Evolutionary conservation across 2,113 vertebrate species (phyloP).

Genomic region (Pachycephala philippinensis): DNA sequence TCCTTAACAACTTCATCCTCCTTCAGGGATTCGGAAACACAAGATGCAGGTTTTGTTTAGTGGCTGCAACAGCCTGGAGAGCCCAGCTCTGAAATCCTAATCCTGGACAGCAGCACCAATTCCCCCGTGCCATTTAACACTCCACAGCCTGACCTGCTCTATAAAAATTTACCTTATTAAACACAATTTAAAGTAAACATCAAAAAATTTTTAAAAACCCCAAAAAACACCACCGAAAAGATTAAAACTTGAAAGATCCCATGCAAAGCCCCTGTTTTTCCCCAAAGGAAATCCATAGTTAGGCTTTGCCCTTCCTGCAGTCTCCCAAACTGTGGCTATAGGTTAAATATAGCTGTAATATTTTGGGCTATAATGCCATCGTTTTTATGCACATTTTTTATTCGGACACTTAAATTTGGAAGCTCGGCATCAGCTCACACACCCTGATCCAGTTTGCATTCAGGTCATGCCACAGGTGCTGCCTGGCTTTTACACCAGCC

Average conservation of each 20-base stretch:
- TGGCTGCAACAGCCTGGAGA: not conserved
- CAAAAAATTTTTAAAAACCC: not conserved
- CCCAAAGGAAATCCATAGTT: not conserved
- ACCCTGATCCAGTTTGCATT: not conserved
- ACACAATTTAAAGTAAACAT: not conserved
- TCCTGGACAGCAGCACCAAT: not conserved
- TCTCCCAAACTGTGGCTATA: not conserved
- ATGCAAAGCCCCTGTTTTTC: not conserved
- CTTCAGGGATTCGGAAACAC: rapidly evolving
- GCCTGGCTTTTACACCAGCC: not conserved
- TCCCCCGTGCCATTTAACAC: not conserved
- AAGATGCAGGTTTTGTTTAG: not conserved
- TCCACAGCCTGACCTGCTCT: not conserved
- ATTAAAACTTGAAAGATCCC: not conserved
- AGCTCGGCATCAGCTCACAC: not conserved
- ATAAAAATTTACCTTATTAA: not conserved
- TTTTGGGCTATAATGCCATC: not conserved
- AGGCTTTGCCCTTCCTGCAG: not conserved
- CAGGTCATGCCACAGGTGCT: not conserved
- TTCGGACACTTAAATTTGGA: not conserved
- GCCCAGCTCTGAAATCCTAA: not conserved
- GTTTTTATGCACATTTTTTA: not conserved
- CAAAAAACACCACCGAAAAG: not conserved
- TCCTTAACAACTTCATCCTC: not conserved
- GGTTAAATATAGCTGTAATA: not conserved